Evolutionary conservation across 2,797 vertebrate genomes (phyloP), one percentile per base, ranked within the genome.

Genomic region (Gallinago nigripennis): DNA sequence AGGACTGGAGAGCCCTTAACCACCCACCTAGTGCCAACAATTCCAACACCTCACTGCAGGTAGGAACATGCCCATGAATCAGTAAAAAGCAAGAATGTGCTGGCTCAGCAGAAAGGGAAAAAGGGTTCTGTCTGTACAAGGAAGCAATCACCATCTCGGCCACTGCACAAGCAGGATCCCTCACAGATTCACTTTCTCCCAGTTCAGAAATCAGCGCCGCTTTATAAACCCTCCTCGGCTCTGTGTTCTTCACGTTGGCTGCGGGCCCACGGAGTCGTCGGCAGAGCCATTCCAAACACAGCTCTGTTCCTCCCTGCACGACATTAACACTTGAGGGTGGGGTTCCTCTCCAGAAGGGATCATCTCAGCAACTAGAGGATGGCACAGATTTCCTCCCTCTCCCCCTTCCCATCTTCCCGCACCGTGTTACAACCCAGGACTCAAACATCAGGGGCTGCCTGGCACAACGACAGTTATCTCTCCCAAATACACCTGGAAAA

Each of bases 301-400:
- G 82, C 4, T 35, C 53, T 61, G 37, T 8, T 90, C 82, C 91
- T 94, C 90, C 90, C 84, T 48, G 81, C 7, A 28, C n/a, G 85
- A 53, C 46, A 20, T 94, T 88, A 94, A 94, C 95, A 5, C 95
- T 94, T 63, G 46, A 86, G 89, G 94, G 95, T 88, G 94, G 9
- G 92, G 82, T 48, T 82, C n/a, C n/a, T 24, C 53, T 53, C 61
- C 80, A 80, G 30, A 57, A 78, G n/a, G 61, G 80, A 76, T 23
- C 90, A 70, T 86, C 73, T 70, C 56, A 37, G 28, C 68, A n/a
- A 66, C 23, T 1, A 27, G 0, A 1, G 33, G 37, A 39, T 3
- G 0, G 58, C 51, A 58, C 28, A 6, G 7, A 54, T 76, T n/a
- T 41, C 63, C 50, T 48, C 78, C 63, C 15, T 69, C 48, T 72